Evolutionary conservation across 1,140 invertebrate species (phyloP).

Genomic region (Harpegnathos saltator): DNA sequence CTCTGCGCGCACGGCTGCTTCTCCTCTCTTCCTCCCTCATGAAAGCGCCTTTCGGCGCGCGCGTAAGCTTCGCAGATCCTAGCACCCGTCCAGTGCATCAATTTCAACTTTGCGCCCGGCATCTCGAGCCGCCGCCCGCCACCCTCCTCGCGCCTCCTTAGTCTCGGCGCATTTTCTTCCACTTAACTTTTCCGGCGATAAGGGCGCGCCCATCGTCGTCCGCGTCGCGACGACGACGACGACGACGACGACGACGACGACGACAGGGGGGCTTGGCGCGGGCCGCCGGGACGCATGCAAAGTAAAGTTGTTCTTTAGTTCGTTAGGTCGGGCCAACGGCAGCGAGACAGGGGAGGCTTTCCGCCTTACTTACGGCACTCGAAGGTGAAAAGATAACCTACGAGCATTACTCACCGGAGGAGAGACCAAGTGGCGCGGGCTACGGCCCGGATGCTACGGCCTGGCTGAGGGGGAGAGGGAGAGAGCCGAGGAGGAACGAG

Average conservation of each 20-base stretch:
- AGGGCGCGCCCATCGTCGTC: conserved; percentile 69
- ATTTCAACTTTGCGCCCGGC: conserved; percentile 79
- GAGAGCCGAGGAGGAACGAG: neutral
- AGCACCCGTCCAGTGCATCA: conserved; percentile 79
- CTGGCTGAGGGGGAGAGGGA: conserved; percentile 8
- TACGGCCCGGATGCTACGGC: conserved; percentile 46
- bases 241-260: too few species aligned
- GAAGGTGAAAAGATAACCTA: conserved; percentile 84
- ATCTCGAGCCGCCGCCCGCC: conserved; percentile 62
- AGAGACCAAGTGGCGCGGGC: conserved; percentile 34
- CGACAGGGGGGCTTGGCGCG: conserved; percentile 54
- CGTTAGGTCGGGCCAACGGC: conserved; percentile 78
- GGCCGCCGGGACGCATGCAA: conserved; percentile 70
- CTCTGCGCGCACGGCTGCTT: too few species aligned
- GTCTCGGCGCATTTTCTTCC: conserved; percentile 82
- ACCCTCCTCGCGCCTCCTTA: conserved; percentile 65
- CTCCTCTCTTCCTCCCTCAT: too few species aligned
- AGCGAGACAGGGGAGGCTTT: conserved; percentile 51
- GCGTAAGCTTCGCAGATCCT: conserved; percentile 64
- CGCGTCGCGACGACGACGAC: too few species aligned
- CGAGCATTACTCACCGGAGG: conserved; percentile 81
- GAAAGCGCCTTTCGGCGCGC: conserved; percentile 47
- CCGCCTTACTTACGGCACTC: conserved; percentile 81
- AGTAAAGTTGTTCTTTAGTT: conserved; percentile 84
- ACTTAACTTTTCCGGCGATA: conserved; percentile 84